Base-by-base conservation (phyloP, 1,140 invertebrate genomes). In the Telenomus remus region DNA sequence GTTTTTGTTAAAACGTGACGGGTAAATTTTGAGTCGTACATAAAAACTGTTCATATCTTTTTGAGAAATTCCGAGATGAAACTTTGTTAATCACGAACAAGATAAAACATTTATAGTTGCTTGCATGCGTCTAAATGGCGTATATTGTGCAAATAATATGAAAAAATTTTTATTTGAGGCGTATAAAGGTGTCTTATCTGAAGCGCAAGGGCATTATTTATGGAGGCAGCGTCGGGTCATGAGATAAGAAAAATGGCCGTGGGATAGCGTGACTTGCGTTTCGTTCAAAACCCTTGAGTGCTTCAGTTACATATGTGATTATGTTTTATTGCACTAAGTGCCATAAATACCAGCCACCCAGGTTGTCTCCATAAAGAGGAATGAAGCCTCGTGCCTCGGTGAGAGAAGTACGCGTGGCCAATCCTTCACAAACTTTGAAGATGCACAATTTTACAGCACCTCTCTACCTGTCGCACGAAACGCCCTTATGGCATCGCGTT, bases 301-400 rank as follows among this genome's bases (percentile, higher is more conserved):
- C 48, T 73, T 66, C 27, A 43, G 37, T 54, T 55, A 53, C 60
- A 63, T 65, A 73, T 39, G 59, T 70, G 70, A 80, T 81, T 81
- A 57, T 72, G 55, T 79, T 81, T 83, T 80, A 81, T 78, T 71
- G 56, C 72, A 10, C 53, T 53, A 78, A 76, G 50, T 48, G 48
- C 57, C 53, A 64, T 78, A 79, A 81, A 80, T 66, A 76, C 60
- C 12, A 61, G 54, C 50, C 44, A 55, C 57, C 19, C 16, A 61
- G 12, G 14, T 12, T 47, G 60, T 37, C 49, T 70, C 69, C n/a
- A 53, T 54, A 80, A 80, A 66, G 75, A 64, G 68, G n/a, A n/a
- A 77, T 68, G 47, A 34, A 49, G 16, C n/a, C n/a, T 15, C n/a
- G n/a, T 44, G 15, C 42, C 34, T 35, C 19, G 35, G 49, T 15